These are phyloP conservation scores for Sapajus apella DNA, from an alignment of 2,113 vertebrate genomes.

Conservation along the genomic window DNA sequence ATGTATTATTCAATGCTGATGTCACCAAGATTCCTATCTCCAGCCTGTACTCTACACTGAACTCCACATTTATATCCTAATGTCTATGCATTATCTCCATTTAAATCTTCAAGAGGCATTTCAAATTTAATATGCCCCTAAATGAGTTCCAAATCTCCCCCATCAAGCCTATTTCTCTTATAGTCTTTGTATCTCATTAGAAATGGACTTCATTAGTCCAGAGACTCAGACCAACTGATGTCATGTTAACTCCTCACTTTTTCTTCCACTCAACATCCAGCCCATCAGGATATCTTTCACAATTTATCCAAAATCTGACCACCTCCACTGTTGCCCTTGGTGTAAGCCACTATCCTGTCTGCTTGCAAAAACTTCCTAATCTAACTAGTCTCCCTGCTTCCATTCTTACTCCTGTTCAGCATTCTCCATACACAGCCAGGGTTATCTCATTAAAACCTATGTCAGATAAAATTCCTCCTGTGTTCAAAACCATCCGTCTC, in stretches of 20 bases:
- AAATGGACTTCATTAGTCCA: background rate
- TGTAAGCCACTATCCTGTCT: background rate
- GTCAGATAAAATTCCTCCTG: background rate
- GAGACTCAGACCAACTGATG: background rate
- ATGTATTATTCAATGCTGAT: background rate
- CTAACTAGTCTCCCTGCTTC: background rate
- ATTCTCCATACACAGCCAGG: background rate
- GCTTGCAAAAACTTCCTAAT: background rate
- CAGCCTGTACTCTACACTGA: background rate
- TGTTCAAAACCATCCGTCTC: background rate
- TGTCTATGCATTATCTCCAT: background rate
- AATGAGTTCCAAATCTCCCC: background rate
- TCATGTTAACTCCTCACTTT: background rate
- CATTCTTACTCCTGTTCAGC: background rate
- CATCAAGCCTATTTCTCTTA: background rate
- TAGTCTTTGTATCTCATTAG: background rate
- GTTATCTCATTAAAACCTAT: background rate
- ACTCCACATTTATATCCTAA: background rate
- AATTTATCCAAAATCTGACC: background rate
- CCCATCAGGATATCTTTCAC: background rate
- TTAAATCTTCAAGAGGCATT: background rate
- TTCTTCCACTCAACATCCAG: background rate
- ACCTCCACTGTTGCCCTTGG: background rate
- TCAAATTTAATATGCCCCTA: background rate
- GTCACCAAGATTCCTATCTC: background rate